Base-by-base conservation (phyloP, 2,113 vertebrate genomes). In the Elephas maximus region DNA sequence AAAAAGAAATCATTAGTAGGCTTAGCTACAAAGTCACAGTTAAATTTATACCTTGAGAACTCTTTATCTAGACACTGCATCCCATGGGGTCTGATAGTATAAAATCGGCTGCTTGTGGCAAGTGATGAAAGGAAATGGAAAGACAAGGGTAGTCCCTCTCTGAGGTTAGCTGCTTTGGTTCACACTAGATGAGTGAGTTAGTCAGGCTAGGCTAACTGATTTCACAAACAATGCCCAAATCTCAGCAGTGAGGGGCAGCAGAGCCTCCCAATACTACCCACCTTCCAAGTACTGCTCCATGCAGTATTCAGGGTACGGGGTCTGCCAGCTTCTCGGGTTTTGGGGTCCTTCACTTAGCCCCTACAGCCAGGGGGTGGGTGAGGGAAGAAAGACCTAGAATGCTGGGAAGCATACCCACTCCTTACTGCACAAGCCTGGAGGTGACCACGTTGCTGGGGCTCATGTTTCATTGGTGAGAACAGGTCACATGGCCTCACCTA, bases 1-100 rank as follows among this genome's bases (percentile, higher is more conserved):
- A 14, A 57, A 57, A 14, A 57, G 53, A 57, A 51, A 51, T 82
- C 28, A 37, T n/a, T 87, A 44, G 17, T 82, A 84, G 8, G 24
- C 28, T 80, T 69, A 95, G 28, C 41, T 77, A 77, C 26, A 57
- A 94, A 71, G n/a, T 80, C 77, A 53, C 17, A 88, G 37, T 44
- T 83, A 33, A 48, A 63, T 33, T 21, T 60, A 10, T 41, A 45
- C 51, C 21, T 37, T 79, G 86, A 84, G 89, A 84, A 21, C 5
- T 45, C 51, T 88, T 83, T 24, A 57, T 21, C 30, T 88, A 30
- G 86, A 84, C 60, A 41, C 44, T 21, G 23, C 24, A 23, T 69
- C 30, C 48, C 44, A 12, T 2, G 2, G 44, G 44, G 24, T 51
- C 60, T 17, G 20, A 5, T 11, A 4, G 26, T 53, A 26, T 20